Conservation (phyloP, 2,888 invertebrate genomes). For the Nasonovia ribisnigri region DNA sequence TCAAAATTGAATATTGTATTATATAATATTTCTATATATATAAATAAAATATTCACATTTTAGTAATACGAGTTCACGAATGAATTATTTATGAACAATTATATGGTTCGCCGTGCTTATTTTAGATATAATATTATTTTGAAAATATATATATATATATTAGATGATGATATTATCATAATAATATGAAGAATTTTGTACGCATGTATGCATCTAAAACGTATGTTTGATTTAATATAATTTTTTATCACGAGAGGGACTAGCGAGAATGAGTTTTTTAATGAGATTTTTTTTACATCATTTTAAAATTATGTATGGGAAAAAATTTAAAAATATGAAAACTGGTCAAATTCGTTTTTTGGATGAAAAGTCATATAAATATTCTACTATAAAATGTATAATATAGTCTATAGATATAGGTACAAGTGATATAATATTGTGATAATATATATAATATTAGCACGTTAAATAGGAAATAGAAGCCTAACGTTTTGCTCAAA, state of each 20-base stretch:
- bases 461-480: background rate
- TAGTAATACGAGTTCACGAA: background rate
- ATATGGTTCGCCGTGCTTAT: background rate
- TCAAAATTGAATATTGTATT: background rate
- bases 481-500: background rate
- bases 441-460: background rate
- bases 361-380: background rate
- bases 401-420: background rate
- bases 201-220: background rate
- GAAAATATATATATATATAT: background rate
- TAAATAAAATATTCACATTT: background rate
- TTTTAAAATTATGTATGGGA: background rate
- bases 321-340: background rate
- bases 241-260: background rate
- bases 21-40: background rate
- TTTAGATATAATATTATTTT: constrained; percentile 6
- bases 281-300: background rate
- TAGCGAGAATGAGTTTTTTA: background rate
- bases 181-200: background rate
- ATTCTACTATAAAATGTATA: background rate
- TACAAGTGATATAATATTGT: background rate
- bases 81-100: constrained; percentile 25
- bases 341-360: background rate
- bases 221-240: background rate
- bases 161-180: background rate